These are phyloP conservation scores for Eurystomus glaucurus DNA, from an alignment of 2,797 vertebrate genomes.

Conservation along the genomic window DNA sequence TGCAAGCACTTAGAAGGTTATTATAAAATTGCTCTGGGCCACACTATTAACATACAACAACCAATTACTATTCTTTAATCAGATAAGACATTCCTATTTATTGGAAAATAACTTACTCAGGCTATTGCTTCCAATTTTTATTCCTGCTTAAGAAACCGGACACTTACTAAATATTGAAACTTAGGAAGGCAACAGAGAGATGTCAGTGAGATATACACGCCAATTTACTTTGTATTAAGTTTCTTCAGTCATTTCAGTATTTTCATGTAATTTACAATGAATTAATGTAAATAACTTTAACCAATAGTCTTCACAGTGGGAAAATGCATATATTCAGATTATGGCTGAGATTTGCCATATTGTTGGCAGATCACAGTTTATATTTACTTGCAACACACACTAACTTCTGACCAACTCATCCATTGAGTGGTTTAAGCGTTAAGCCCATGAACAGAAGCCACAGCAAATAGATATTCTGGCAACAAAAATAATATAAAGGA, in stretches of 20 bases:
- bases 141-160: constrained; percentile 60
- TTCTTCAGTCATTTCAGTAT: constrained; percentile 39
- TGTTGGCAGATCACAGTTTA: neutral
- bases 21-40: constrained; percentile 74
- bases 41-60: constrained; percentile 57
- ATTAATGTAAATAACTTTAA: constrained; percentile 14
- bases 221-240: constrained; percentile 51
- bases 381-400: neutral
- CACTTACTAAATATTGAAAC: constrained; percentile 63
- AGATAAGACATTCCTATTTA: constrained; percentile 69
- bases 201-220: neutral
- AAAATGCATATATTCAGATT: neutral
- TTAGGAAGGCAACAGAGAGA: constrained; percentile 15
- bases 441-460: neutral
- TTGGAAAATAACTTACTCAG: constrained; percentile 64
- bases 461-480: neutral
- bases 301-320: neutral
- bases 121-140: constrained; percentile 70
- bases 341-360: neutral
- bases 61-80: constrained; percentile 75
- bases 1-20: constrained; percentile 66
- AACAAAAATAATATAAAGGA: neutral
- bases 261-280: constrained; percentile 43
- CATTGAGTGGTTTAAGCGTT: neutral
- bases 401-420: neutral